Percentiles rank a stretch among this genome's conserved stretches.
Evolutionary conservation across 2,797 vertebrate species (phyloP).

Genomic region (Hoplostethus mediterraneus): DNA sequence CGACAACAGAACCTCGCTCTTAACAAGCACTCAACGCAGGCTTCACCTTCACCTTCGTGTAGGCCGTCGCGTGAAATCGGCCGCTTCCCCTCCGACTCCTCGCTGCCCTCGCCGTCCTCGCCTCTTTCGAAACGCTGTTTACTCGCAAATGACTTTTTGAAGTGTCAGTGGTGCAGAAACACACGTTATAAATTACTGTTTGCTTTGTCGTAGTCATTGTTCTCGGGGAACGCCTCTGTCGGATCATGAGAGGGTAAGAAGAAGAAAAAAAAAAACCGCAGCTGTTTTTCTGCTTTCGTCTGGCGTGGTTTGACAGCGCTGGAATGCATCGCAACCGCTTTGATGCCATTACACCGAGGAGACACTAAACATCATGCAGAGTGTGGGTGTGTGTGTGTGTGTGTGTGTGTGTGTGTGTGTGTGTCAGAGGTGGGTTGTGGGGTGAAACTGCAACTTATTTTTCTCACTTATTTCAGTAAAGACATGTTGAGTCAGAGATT

Average conservation of each 20-base stretch:
- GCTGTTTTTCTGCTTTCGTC: conserved; percentile 2
- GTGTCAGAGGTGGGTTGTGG: not conserved
- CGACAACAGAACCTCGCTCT: not conserved
- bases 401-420: conserved; percentile 5
- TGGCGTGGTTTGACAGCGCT: conserved; percentile 15
- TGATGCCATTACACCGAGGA: conserved; percentile 16
- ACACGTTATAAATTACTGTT: conserved; percentile 21
- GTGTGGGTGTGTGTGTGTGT: not conserved
- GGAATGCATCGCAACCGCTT: conserved; percentile 17
- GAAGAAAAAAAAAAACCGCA: no score
- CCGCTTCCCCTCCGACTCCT: conserved; percentile 26
- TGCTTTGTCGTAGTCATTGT: conserved; percentile 39
- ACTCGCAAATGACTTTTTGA: conserved; percentile 20
- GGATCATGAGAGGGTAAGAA: conserved; percentile 31
- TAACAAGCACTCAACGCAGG: not conserved
- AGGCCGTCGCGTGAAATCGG: conserved; percentile 5
- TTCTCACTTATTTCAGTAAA: not conserved
- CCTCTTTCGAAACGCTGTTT: conserved; percentile 22
- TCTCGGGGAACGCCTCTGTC: conserved; percentile 13
- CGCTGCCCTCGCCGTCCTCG: not conserved
- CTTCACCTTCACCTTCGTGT: not conserved
- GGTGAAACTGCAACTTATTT: not conserved
- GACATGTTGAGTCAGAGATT: not conserved
- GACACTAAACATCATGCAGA: not conserved
- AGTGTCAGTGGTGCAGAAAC: conserved; percentile 31